Base-by-base conservation (phyloP, 2,888 invertebrate species). In the Habroteleia sp. region DNA sequence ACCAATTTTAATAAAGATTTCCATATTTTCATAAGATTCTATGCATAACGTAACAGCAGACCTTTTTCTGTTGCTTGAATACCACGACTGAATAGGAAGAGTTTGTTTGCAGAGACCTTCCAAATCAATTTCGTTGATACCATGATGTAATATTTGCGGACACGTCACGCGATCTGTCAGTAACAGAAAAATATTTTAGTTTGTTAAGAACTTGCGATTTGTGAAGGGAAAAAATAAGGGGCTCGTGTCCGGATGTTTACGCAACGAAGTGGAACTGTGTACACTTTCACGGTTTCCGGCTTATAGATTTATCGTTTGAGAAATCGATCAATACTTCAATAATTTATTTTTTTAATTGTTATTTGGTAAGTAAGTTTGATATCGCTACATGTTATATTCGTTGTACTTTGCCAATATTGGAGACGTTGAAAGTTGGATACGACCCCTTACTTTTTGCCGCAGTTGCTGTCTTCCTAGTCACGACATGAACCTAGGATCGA, bases 181-280 rank as follows among this genome's bases (percentile, higher is more conserved):
- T 37, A 33, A 25, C 1, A 14, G 39, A 46, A 33, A 46, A 56
- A 16, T 44, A 42, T 54, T 25, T 46, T 44, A 54, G 56, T 65
- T 60, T 68, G 20, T 54, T 44, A 54, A 54, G 33, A 42, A 60
- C n/a, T 48, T 41, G 50, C 33, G 48, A 3, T 54, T 54, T 41
- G 56, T 46, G 33, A 71, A 44, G 35, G 35, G 17, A 50, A 58
- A 65, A 76, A 72, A 62, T 60, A 31, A 39, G 56, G 39, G 56
- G 52, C 44, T 66, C 65, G 69, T 69, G 74, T 63, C 76, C 76
- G 68, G 60, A 76, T 63, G 63, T 72, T 76, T 72, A 50, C 35
- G 72, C 56, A 76, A 76, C 33, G 7, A 10, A 20, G 37, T 50
- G 16, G 54, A 65, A 52, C 63, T 60, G 13, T 41, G 42, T 10